phyloP scores from a whole-genome alignment of 2,113 vertebrate genomes.

The Oceanodroma tethys region DNA sequence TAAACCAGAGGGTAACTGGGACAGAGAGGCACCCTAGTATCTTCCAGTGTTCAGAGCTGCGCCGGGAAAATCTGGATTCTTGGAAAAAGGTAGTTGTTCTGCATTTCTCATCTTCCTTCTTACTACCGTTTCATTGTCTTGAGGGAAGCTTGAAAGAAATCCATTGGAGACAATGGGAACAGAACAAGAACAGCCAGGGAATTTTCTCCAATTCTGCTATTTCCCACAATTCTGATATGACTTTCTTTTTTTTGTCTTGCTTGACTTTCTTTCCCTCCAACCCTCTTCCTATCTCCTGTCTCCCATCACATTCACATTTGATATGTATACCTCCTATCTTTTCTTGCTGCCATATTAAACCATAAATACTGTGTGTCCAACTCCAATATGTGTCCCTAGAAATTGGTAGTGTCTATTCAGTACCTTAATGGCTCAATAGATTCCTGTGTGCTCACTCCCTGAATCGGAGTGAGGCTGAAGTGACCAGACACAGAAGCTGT shows the following conservation, averaged over 20 bases:
- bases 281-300: not conserved
- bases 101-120: not conserved
- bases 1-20: not conserved
- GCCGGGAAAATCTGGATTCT: not conserved
- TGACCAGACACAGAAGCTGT: not conserved
- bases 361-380: not conserved
- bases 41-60: not conserved
- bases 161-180: not conserved
- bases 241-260: not conserved
- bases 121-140: not conserved
- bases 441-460: not conserved
- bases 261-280: not conserved
- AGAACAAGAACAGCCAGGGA: not conserved
- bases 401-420: not conserved
- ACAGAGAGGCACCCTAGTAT: not conserved
- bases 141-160: not conserved
- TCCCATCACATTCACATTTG: not conserved
- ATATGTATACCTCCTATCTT: not conserved
- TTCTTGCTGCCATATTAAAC: not conserved
- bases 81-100: not conserved
- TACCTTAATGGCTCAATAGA: not conserved
- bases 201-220: not conserved
- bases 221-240: not conserved
- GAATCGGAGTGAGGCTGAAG: not conserved
- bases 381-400: not conserved